These are phyloP conservation scores for Oreochromis spilurus DNA, from an alignment of 2,113 vertebrate species.

Conservation along the genomic window DNA sequence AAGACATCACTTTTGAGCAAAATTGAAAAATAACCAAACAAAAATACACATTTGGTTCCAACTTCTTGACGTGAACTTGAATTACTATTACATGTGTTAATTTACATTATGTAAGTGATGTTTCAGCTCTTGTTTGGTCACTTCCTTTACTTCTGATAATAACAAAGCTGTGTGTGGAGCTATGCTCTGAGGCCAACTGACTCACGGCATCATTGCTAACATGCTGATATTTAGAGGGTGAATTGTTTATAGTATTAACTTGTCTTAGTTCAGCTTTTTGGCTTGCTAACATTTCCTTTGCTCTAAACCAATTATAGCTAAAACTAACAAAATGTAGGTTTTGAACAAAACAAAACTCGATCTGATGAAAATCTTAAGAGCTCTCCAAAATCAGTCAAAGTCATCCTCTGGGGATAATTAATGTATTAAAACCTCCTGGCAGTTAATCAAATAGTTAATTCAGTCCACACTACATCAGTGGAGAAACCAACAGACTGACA, in stretches of 20 bases:
- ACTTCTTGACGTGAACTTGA: background rate
- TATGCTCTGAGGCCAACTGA: background rate
- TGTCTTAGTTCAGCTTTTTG: background rate
- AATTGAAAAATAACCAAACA: background rate
- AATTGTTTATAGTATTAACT: background rate
- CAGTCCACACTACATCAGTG: background rate
- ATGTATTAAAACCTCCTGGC: background rate
- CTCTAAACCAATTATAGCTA: background rate
- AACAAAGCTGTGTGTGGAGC: background rate
- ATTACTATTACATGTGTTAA: background rate
- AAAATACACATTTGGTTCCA: background rate
- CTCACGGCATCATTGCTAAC: background rate
- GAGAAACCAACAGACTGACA: background rate
- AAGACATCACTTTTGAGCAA: background rate
- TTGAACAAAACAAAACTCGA: background rate
- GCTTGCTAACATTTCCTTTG: background rate
- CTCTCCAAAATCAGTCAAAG: background rate
- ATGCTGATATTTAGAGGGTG: background rate
- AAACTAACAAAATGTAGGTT: background rate
- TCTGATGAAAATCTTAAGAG: background rate
- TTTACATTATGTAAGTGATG: background rate
- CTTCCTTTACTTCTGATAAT: background rate
- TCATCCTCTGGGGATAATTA: background rate
- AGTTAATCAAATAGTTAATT: background rate
- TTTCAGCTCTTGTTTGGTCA: background rate